Percentiles rank a stretch among this genome's conserved stretches.
phyloP scores from a whole-genome alignment of 2,113 vertebrate species.

The Oreamnos americanus region DNA sequence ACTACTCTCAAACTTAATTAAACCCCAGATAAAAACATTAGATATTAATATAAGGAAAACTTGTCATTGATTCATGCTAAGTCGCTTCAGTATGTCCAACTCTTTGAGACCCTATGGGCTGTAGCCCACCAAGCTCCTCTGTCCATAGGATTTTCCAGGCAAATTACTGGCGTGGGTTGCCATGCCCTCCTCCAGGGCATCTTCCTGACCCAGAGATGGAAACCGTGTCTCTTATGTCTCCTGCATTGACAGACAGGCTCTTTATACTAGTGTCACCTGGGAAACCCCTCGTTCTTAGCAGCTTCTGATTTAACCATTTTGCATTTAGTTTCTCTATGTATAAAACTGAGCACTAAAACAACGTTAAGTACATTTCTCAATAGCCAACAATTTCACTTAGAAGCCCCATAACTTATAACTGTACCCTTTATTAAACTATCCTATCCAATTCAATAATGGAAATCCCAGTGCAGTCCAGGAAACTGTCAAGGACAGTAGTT shows the following conservation, averaged over 20 bases:
- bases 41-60: neutral
- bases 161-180: neutral
- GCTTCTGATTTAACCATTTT: neutral
- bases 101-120: neutral
- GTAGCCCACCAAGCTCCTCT: neutral
- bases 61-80: neutral
- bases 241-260: neutral
- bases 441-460: neutral
- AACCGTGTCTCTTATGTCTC: neutral
- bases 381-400: neutral
- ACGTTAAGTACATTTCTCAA: neutral
- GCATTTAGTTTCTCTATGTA: neutral
- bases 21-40: neutral
- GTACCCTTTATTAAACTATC: neutral
- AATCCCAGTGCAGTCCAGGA: neutral
- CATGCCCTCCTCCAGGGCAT: neutral
- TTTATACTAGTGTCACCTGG: neutral
- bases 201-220: neutral
- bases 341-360: neutral
- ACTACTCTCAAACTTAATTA: neutral
- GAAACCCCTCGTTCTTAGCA: neutral
- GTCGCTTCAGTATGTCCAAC: neutral
- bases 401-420: neutral
- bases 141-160: neutral
- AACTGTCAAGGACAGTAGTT: neutral